Evolutionary conservation across 2,888 invertebrate genomes (phyloP).

Genomic region (Phengaris arion): DNA sequence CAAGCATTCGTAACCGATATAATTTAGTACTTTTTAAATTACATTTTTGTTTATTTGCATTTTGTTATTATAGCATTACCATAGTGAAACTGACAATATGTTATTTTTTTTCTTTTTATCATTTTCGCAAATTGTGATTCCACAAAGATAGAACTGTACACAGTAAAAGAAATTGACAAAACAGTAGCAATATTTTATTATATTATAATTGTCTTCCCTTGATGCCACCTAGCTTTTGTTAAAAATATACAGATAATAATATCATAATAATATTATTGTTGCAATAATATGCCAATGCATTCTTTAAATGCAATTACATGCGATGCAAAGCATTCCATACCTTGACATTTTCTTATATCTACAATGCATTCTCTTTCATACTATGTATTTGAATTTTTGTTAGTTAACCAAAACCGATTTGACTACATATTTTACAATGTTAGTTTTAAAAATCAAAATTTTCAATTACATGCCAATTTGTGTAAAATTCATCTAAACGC

Average conservation of each 20-base stretch:
- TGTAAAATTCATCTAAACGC: background rate
- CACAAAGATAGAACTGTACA: background rate
- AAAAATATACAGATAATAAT: background rate
- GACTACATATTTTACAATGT: slow-evolving; percentile 6
- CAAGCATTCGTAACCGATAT: slow-evolving; percentile 15
- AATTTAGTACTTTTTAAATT: slow-evolving; percentile 25
- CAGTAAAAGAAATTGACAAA: background rate
- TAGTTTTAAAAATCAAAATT: background rate
- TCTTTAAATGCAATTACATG: background rate
- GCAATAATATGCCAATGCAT: slow-evolving; percentile 3
- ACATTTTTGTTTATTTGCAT: background rate
- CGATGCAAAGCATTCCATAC: slow-evolving; percentile 19
- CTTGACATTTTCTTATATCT: background rate
- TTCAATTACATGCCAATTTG: background rate
- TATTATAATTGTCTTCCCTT: background rate
- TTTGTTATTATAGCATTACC: slow-evolving; percentile 18
- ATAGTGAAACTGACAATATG: background rate
- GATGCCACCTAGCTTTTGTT: background rate
- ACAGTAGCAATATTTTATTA: background rate
- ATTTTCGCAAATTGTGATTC: background rate
- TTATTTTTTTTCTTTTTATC: slow-evolving; percentile 28
- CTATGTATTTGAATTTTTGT: background rate
- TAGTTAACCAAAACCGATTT: slow-evolving; percentile 14
- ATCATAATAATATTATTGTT: background rate
- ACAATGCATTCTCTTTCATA: background rate